These are phyloP conservation scores for Cepaea nemoralis DNA, from an alignment of 1,140 invertebrate species.

Conservation along the genomic window DNA sequence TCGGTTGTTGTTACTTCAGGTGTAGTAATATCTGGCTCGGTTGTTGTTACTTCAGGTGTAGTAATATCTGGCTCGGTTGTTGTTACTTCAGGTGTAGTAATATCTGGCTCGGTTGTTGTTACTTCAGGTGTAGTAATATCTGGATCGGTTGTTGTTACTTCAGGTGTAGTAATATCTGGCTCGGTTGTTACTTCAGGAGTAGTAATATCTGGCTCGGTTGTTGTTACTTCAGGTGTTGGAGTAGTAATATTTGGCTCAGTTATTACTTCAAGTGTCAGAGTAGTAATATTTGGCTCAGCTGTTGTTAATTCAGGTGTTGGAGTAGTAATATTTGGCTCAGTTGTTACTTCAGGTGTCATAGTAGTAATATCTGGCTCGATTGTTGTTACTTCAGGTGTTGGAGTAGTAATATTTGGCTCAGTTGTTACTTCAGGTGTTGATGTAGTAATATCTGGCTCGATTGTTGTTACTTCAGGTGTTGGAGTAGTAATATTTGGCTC, in stretches of 20 bases:
- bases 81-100: not conserved
- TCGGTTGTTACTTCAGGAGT: not conserved
- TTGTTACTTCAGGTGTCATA: too few relatives aligned
- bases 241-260: not conserved
- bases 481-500: too few relatives aligned
- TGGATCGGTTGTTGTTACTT: not conserved
- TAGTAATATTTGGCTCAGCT: too few relatives aligned
- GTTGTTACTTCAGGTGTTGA: not conserved
- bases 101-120: not conserved
- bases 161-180: not conserved
- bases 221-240: not conserved
- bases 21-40: not conserved
- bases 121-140: not conserved
- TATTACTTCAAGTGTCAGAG: not conserved
- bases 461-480: too few relatives aligned
- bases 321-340: too few relatives aligned
- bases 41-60: not conserved
- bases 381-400: not conserved
- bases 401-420: slow-evolving; percentile 9
- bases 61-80: too few relatives aligned
- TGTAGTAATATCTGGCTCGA: not conserved
- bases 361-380: not conserved
- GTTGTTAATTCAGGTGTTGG: too few relatives aligned
- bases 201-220: not conserved
- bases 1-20: not conserved